Evolutionary conservation across 2,888 invertebrate species (phyloP).

Genomic region (Margaritifera margaritifera): DNA sequence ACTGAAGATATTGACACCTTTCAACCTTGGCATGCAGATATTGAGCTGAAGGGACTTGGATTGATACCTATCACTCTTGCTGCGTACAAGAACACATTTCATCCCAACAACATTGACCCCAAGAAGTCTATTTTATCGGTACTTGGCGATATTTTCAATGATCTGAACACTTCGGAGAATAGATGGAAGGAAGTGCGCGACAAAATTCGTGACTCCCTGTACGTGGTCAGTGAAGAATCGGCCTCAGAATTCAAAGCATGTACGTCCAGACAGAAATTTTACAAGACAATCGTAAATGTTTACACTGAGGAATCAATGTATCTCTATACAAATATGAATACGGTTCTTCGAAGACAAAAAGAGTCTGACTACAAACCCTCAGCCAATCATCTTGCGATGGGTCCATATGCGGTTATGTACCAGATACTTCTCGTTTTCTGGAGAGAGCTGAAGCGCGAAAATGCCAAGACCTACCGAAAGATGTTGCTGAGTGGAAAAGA

Average conservation of each 20-base stretch:
- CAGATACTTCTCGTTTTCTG: constrained; percentile 35
- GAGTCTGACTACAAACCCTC: constrained; percentile 32
- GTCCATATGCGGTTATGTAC: constrained; percentile 38
- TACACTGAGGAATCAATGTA: constrained; percentile 35
- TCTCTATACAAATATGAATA: constrained; percentile 34
- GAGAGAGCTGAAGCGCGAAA: constrained; percentile 24
- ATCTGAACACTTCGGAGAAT: constrained; percentile 16
- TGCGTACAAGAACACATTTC: constrained; percentile 37
- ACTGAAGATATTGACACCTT: constrained; percentile 22
- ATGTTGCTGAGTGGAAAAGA: constrained; percentile 23
- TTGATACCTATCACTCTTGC: constrained; percentile 32
- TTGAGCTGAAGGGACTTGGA: constrained; percentile 16
- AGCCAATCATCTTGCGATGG: constrained; percentile 36
- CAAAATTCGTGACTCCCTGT: constrained; percentile 29
- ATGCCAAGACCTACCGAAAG: constrained; percentile 26
- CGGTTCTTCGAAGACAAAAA: constrained; percentile 34
- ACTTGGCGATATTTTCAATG: constrained; percentile 26
- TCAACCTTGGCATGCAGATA: constrained; percentile 1
- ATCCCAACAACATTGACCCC: constrained; percentile 22
- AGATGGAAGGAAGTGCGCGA: constrained; percentile 33
- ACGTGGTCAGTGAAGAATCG: constrained; percentile 17
- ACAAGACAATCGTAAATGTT: constrained; percentile 17
- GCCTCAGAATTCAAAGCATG: constrained; percentile 17
- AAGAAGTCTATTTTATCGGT: constrained; percentile 20
- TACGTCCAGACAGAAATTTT: constrained; percentile 23